phyloP scores from a whole-genome alignment of 1,140 invertebrate species.

The Telenomus remus region DNA sequence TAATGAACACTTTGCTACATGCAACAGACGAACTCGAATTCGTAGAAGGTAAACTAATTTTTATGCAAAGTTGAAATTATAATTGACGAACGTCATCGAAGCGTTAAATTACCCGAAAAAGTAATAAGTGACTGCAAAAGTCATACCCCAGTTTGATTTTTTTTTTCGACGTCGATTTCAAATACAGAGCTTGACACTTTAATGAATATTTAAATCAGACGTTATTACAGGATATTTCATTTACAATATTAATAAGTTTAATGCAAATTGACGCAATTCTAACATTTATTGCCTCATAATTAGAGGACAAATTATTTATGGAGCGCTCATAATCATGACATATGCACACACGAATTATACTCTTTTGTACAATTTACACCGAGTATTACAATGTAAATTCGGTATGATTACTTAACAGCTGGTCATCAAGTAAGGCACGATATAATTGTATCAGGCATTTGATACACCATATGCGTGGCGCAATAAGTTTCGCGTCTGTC shows the following conservation, averaged over 20 bases:
- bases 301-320: conserved; percentile 40
- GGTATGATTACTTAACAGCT: conserved; percentile 54
- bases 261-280: conserved; percentile 20
- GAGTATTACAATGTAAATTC: conserved; percentile 55
- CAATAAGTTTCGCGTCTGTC: conserved; percentile 32
- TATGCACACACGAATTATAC: conserved; percentile 41
- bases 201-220: conserved; percentile 52
- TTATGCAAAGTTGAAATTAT: no score
- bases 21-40: no score
- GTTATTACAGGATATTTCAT: conserved; percentile 23
- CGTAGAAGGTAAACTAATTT: no score
- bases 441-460: conserved; percentile 58
- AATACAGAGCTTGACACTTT: not conserved
- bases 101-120: no score
- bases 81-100: no score
- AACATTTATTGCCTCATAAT: conserved; percentile 47
- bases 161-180: no score
- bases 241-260: conserved; percentile 31
- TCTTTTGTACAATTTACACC: conserved; percentile 47
- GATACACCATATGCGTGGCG: conserved; percentile 53
- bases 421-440: conserved; percentile 53
- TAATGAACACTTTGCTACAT: no score
- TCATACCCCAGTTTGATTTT: conserved; percentile 11
- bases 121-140: conserved; percentile 13
- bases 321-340: conserved; percentile 45